Base-by-base conservation (phyloP, 2,797 vertebrate genomes). In the Acropternis orthonyx region DNA sequence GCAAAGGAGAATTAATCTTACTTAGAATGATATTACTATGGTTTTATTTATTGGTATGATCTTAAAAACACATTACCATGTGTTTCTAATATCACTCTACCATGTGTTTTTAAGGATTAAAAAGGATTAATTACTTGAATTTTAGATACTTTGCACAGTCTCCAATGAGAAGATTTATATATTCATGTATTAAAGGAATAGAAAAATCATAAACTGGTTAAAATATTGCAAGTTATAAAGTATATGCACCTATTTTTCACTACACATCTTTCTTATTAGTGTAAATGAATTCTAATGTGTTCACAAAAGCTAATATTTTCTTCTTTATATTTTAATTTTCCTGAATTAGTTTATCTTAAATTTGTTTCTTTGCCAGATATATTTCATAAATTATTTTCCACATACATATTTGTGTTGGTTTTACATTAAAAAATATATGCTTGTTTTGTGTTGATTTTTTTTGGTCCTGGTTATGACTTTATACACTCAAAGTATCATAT, bases 341-440 rank as follows among this genome's bases (percentile, higher is more conserved):
- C 16, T 81, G 21, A 73, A 49, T 59, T 36, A 10, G 30, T 65
- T 27, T 84, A 77, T 62, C 44, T 4, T 68, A 72, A 68, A 68
- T 82, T 65, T 85, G 0, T 77, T 87, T 34, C 20, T 85, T 43
- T 92, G 39, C 26, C 66, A 88, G 84, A 67, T n/a, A 48, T 55
- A 62, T 72, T 79, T 97, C 20, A 51, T 91, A 96, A 91, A 59
- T 85, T 4, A 54, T 93, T 95, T 89, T 94, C 58, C 69, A 91
- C 76, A 89, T 46, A 62, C 3, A 23, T 32, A 75, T 88, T 87
- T 90, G 51, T 79, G 3, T 14, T 30, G 21, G 63, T 97, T 86
- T 95, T 52, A 95, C 39, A 75, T 74, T 75, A 91, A 90, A 66
- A 72, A 87, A 86, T 77, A 86, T 77, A 36, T 63, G 19, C 51